These are phyloP conservation scores for Turdus rufiventris DNA, from an alignment of 2,113 vertebrate genomes.

Conservation along the genomic window DNA sequence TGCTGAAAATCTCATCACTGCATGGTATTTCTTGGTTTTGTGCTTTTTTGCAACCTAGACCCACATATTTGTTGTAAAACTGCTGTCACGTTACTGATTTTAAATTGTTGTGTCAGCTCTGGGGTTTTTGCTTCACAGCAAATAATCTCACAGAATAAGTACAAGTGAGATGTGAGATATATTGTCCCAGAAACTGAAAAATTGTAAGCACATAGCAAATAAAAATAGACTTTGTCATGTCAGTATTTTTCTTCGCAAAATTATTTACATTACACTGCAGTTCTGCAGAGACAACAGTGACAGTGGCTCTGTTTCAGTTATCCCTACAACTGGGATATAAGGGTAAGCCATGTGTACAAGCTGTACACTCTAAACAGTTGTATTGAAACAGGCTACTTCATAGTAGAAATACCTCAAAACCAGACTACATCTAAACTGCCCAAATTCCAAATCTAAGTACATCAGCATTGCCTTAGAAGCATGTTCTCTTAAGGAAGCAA, in stretches of 20 bases:
- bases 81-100: neutral
- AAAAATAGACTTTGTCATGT: conserved; percentile 47
- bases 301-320: neutral
- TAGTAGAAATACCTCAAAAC: neutral
- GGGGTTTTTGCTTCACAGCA: conserved; percentile 30
- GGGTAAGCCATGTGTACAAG: neutral
- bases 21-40: neutral
- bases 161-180: neutral
- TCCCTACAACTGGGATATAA: neutral
- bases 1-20: neutral
- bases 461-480: neutral
- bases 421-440: neutral
- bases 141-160: conserved; percentile 47
- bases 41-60: neutral
- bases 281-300: neutral
- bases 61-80: conserved; percentile 3
- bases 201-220: conserved; percentile 39
- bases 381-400: neutral
- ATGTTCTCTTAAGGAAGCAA: neutral
- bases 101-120: conserved; percentile 31
- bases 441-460: neutral
- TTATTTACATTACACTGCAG: neutral
- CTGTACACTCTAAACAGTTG: neutral
- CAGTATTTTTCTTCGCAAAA: neutral
- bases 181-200: conserved; percentile 37